Percentiles rank a stretch among this genome's conserved stretches.
phyloP scores from a whole-genome alignment of 2,113 vertebrate genomes.

The Odontophorus gujanensis region DNA sequence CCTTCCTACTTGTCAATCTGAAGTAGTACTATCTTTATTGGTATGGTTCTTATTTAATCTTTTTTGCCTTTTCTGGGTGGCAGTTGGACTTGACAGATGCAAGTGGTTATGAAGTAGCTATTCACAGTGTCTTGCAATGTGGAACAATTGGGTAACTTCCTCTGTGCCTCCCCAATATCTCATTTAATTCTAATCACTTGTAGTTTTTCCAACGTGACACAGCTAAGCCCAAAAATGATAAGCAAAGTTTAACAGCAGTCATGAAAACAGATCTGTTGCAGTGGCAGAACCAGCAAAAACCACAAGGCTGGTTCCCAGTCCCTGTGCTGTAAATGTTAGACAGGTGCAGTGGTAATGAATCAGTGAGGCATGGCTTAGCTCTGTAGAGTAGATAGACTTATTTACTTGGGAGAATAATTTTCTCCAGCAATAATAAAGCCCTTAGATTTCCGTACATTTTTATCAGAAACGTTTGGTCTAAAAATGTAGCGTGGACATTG shows the following conservation, averaged over 20 bases:
- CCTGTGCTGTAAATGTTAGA: not conserved
- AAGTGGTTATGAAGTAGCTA: not conserved
- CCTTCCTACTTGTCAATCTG: not conserved
- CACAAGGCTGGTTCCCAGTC: not conserved
- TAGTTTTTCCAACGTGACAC: not conserved
- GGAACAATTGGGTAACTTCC: conserved; percentile 9
- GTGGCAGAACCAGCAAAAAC: not conserved
- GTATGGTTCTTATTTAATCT: not conserved
- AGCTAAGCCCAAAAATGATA: not conserved
- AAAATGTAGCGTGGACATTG: not conserved
- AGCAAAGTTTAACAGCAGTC: not conserved
- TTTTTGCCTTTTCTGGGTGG: not conserved
- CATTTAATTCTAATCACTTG: conserved; percentile 22
- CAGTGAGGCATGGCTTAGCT: not conserved
- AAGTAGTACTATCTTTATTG: not conserved
- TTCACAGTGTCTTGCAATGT: not conserved
- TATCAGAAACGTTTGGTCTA: not conserved
- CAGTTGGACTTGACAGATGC: not conserved
- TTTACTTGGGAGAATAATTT: not conserved
- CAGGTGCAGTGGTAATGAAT: not conserved
- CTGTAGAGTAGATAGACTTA: not conserved
- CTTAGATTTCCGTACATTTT: not conserved
- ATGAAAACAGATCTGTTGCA: not conserved
- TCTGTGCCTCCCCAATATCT: not conserved
- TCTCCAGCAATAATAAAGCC: not conserved